These are phyloP conservation scores for Lophotis ruficrista DNA, from an alignment of 2,113 vertebrate genomes.

Conservation along the genomic window DNA sequence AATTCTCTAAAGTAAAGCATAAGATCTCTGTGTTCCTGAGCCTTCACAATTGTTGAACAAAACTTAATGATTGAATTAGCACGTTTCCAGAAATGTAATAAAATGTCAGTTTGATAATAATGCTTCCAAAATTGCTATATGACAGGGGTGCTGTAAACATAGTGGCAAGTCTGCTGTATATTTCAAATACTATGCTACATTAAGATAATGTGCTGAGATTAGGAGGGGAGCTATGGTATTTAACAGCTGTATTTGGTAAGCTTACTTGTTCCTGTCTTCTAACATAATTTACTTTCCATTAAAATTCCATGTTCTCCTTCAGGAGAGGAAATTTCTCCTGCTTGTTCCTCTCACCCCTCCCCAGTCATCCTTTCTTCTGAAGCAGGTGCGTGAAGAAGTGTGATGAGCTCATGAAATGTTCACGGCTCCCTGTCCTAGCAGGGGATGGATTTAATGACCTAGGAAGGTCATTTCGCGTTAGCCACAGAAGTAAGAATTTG, in stretches of 20 bases:
- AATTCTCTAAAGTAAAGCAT: not conserved
- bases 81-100: conserved; percentile 17
- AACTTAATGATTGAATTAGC: not conserved
- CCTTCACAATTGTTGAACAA: not conserved
- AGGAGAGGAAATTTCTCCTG: not conserved
- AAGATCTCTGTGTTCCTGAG: not conserved
- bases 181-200: not conserved
- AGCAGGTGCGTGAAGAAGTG: not conserved
- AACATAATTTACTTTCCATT: not conserved
- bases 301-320: not conserved
- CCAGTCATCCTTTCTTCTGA: not conserved
- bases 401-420: not conserved
- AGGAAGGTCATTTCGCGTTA: not conserved
- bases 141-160: not conserved
- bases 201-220: not conserved
- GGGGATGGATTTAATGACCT: not conserved
- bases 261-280: not conserved
- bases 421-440: not conserved
- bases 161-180: not conserved
- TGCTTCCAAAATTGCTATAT: not conserved
- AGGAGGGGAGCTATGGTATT: not conserved
- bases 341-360: not conserved
- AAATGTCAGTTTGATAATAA: conserved; percentile 10
- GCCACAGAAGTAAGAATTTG: not conserved
- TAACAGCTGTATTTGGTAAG: not conserved